Percentiles rank a stretch among this genome's conserved stretches.
phyloP scores from a whole-genome alignment of 2,797 vertebrate species.

The Parambassis ranga region DNA sequence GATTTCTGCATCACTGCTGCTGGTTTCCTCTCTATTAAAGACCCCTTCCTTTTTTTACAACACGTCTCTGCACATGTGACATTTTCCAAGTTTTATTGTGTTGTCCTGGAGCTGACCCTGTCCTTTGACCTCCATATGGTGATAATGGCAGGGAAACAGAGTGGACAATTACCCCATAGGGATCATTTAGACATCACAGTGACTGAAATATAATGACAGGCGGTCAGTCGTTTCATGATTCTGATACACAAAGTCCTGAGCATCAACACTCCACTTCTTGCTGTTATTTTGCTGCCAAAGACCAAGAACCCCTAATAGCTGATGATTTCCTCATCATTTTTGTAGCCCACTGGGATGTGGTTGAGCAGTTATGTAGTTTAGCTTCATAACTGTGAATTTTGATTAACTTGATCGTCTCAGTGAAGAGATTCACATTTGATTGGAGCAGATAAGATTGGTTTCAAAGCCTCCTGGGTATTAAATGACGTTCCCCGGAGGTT shows the following conservation, averaged over 20 bases:
- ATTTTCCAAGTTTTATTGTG: background rate
- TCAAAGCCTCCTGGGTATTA: background rate
- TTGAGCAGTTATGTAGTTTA: too few species aligned
- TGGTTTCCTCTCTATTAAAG: background rate
- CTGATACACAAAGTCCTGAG: background rate
- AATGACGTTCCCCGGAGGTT: background rate
- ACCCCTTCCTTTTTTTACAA: background rate
- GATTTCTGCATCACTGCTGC: background rate
- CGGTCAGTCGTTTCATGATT: background rate
- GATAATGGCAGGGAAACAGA: background rate
- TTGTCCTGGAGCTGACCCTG: background rate
- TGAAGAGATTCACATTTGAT: slow-evolving; percentile 8
- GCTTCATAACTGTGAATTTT: slow-evolving; percentile 4
- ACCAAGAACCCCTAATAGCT: too few species aligned
- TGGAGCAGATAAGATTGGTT: slow-evolving; percentile 5
- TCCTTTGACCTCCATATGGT: slow-evolving; percentile 15
- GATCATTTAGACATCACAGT: background rate
- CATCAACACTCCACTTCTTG: background rate
- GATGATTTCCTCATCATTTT: background rate
- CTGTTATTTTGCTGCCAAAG: background rate
- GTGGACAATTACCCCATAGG: background rate
- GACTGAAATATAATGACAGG: background rate
- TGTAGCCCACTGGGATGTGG: too few species aligned
- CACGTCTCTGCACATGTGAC: background rate
- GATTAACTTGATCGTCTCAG: slow-evolving; percentile 16